phyloP scores from a whole-genome alignment of 1,140 invertebrate genomes.

The Nasonia longicornis region DNA sequence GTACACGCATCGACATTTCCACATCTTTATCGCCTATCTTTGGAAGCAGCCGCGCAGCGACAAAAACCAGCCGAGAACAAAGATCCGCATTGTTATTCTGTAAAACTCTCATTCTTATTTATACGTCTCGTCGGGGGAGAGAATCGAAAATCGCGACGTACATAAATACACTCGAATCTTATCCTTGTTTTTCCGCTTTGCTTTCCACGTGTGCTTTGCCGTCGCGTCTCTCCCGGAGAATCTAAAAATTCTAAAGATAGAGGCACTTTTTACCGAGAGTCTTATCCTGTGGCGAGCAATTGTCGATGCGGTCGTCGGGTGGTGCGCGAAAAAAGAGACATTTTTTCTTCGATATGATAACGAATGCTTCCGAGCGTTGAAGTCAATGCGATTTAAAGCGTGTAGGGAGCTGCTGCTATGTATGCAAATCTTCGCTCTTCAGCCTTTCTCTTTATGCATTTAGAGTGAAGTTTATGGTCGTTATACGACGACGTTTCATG shows the following conservation, averaged over 20 bases:
- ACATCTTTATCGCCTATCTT: slow-evolving; percentile 34
- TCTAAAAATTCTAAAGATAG: slow-evolving; percentile 37
- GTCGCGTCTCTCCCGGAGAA: neutral
- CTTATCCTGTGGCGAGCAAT: neutral
- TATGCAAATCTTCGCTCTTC: neutral
- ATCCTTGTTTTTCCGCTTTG: slow-evolving; percentile 32
- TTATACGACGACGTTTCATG: neutral
- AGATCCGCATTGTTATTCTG: slow-evolving; percentile 34
- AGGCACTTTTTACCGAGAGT: slow-evolving; percentile 15
- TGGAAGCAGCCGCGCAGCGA: neutral
- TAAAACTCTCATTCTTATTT: slow-evolving; percentile 24
- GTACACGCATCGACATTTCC: slow-evolving; percentile 16
- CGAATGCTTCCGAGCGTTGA: slow-evolving; percentile 17
- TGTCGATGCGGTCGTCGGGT: neutral
- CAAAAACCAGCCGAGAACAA: slow-evolving; percentile 21
- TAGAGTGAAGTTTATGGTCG: slow-evolving; percentile 5
- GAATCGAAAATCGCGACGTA: slow-evolving; percentile 36
- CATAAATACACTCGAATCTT: slow-evolving; percentile 23
- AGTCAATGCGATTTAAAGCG: neutral
- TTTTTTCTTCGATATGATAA: neutral
- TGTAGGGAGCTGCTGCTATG: neutral
- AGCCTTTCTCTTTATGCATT: neutral
- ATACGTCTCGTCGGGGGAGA: neutral
- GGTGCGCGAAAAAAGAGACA: neutral
- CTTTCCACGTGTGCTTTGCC: neutral